Evolutionary conservation across 1,140 invertebrate genomes (phyloP).

Genomic region (Tetragonula clypearis): DNA sequence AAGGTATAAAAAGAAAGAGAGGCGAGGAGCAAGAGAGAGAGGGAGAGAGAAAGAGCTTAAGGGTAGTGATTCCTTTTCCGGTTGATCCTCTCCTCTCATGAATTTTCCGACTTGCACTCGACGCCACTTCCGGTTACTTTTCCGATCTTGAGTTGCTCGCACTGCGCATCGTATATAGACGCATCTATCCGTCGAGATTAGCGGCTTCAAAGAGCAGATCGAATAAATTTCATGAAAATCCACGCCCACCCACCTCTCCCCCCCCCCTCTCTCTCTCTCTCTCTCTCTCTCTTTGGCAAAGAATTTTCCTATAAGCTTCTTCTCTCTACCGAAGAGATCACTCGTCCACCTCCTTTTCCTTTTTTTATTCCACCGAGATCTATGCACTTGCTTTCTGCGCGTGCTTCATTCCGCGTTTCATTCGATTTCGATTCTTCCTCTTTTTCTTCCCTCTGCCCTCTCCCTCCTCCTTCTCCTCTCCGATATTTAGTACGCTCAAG

Average conservation of each 20-base stretch:
- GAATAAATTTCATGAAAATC: slow-evolving; percentile 50
- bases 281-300: neutral
- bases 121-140: slow-evolving; percentile 62
- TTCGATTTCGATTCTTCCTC: neutral
- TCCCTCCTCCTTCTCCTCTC: too few relatives aligned
- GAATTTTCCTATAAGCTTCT: slow-evolving; percentile 46
- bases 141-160: slow-evolving; percentile 50
- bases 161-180: slow-evolving; percentile 17
- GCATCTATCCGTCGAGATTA: slow-evolving; percentile 2
- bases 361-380: slow-evolving; percentile 18
- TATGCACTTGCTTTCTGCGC: neutral
- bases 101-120: slow-evolving; percentile 60
- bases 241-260: slow-evolving; percentile 2
- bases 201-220: slow-evolving; percentile 39
- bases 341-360: slow-evolving; percentile 17
- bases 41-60: slow-evolving; percentile 31
- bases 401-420: slow-evolving; percentile 24
- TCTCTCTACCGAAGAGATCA: slow-evolving; percentile 16
- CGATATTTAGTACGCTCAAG: neutral
- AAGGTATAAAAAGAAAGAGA: neutral
- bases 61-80: slow-evolving; percentile 55
- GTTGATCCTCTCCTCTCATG: slow-evolving; percentile 61
- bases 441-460: neutral
- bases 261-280: neutral
- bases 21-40: neutral